A percentile compares a stretch with the other conserved stretches of the same genome.
Evolutionary conservation across 2,888 invertebrate species (phyloP).

Genomic region (Dryocosmus kuriphilus): DNA sequence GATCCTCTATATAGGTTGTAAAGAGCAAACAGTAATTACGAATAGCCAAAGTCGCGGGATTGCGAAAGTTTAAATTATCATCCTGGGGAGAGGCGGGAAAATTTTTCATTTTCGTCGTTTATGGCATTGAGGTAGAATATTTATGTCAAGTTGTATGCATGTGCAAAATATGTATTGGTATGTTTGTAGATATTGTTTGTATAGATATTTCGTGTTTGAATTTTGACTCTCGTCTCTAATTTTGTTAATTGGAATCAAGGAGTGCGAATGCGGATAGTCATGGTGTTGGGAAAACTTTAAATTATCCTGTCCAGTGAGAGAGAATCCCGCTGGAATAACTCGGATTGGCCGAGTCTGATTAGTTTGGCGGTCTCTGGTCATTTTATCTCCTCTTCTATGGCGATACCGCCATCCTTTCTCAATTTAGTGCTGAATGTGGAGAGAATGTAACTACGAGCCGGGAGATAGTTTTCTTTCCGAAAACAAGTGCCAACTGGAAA

Average conservation of each 20-base stretch:
- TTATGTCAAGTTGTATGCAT: background rate
- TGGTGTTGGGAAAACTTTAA: slow-evolving; percentile 69
- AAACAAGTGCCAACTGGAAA: slow-evolving; percentile 8
- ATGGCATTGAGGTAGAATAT: background rate
- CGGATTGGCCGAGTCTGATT: slow-evolving; percentile 75
- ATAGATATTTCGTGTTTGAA: slow-evolving; percentile 56
- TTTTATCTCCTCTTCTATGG: slow-evolving; percentile 60
- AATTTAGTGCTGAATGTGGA: slow-evolving; percentile 41
- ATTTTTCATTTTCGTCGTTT: slow-evolving; percentile 35
- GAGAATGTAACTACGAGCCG: background rate
- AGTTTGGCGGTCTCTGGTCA: slow-evolving; percentile 68
- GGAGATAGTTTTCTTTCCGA: slow-evolving; percentile 19
- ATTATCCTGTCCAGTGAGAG: slow-evolving; percentile 71
- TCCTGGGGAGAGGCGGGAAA: background rate
- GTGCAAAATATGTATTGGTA: background rate
- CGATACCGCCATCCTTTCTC: slow-evolving; percentile 51
- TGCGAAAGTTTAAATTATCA: slow-evolving; percentile 61
- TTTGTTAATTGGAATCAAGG: slow-evolving; percentile 60
- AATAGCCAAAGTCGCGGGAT: slow-evolving; percentile 45
- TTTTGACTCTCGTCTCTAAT: slow-evolving; percentile 64
- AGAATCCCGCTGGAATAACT: slow-evolving; percentile 60
- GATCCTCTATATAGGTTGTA: slow-evolving; percentile 17
- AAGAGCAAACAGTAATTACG: slow-evolving; percentile 52
- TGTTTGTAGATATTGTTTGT: too few relatives aligned
- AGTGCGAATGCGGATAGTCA: slow-evolving; percentile 58